These are phyloP conservation scores for Nowickia ferox DNA, from an alignment of 2,888 invertebrate species.

Conservation along the genomic window DNA sequence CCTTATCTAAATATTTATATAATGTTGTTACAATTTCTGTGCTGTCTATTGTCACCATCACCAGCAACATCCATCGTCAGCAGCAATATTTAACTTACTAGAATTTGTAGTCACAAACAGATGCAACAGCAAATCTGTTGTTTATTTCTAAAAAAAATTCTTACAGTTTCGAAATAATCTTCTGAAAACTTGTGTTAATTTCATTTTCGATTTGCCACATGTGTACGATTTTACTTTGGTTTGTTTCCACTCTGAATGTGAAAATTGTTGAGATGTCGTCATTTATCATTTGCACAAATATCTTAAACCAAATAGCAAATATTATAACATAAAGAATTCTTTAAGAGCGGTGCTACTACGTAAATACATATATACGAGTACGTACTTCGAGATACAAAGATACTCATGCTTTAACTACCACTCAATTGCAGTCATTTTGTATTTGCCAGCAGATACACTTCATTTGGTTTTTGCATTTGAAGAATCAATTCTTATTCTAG, in stretches of 20 bases:
- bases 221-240: conserved; percentile 66
- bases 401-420: background rate
- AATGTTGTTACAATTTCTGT: conserved; percentile 48
- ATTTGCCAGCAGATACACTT: conserved; percentile 40
- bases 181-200: conserved; percentile 76
- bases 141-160: conserved; percentile 25
- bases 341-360: background rate
- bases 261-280: conserved; percentile 78
- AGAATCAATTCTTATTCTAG: background rate
- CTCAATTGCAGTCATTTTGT: conserved; percentile 55
- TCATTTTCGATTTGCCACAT: conserved; percentile 79
- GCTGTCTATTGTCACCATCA: conserved; percentile 48
- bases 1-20: conserved; percentile 29
- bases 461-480: conserved; percentile 35
- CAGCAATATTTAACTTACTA: conserved; percentile 6
- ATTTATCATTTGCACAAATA: conserved; percentile 79
- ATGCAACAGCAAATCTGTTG: conserved; percentile 29
- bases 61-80: conserved; percentile 29
- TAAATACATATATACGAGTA: background rate
- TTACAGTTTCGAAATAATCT: conserved; percentile 37
- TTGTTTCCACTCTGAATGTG: conserved; percentile 61
- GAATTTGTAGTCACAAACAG: conserved; percentile 51
- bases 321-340: conserved; percentile 18
- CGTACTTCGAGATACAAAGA: conserved; percentile 1
- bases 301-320: conserved; percentile 52